These are phyloP conservation scores for Hermaeophaga mercurialis DNA, from an alignment of 2,888 invertebrate species.

Conservation along the genomic window DNA sequence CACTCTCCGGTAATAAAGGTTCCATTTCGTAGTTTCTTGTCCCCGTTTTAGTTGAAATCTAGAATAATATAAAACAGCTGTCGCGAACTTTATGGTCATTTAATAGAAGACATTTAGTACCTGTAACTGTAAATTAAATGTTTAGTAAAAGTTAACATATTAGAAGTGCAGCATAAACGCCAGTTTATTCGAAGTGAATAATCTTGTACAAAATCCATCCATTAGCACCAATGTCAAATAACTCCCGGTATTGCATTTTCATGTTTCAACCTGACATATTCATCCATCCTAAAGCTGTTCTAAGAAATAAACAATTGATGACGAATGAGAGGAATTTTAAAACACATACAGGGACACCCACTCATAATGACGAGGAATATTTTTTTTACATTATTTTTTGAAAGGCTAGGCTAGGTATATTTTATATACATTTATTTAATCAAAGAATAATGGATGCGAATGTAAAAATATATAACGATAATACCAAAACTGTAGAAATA, in stretches of 20 bases:
- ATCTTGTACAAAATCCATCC: constrained; percentile 16
- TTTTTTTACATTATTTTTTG: no score
- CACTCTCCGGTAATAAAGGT: no score
- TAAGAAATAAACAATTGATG: constrained; percentile 20
- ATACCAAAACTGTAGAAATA: no score
- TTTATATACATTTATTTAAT: no score
- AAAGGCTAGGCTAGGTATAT: no score
- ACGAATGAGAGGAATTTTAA: constrained; percentile 16
- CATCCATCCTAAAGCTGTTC: constrained; percentile 19
- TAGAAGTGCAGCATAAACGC: neutral
- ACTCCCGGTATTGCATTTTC: constrained; percentile 8
- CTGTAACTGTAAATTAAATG: constrained; percentile 21
- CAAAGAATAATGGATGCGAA: no score
- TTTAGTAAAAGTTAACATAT: constrained; percentile 5
- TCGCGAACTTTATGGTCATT: no score
- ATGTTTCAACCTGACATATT: constrained; percentile 8
- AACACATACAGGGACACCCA: constrained; percentile 8
- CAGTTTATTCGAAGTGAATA: constrained; percentile 20
- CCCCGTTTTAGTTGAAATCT: no score
- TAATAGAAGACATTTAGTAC: constrained; percentile 18
- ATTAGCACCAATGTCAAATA: constrained; percentile 11
- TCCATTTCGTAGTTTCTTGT: no score
- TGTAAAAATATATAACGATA: no score
- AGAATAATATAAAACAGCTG: no score
- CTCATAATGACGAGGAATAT: neutral